phyloP scores from a whole-genome alignment of 2,888 invertebrate genomes.

The Cephus nigrinus region DNA sequence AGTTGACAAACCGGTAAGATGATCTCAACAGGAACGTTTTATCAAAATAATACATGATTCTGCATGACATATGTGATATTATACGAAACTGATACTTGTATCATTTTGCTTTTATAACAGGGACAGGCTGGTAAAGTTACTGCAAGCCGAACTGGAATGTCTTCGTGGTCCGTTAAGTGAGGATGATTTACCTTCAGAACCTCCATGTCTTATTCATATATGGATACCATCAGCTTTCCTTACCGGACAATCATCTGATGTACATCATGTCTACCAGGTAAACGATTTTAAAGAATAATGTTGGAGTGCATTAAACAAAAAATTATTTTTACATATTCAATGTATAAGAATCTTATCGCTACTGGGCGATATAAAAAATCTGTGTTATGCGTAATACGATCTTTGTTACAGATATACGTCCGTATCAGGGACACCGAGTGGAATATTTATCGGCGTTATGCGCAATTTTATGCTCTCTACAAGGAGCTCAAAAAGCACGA shows the following conservation, averaged over 20 bases:
- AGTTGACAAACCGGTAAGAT: constrained; percentile 69
- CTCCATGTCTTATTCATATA: constrained; percentile 76
- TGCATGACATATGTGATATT: not conserved
- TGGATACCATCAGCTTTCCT: constrained; percentile 91
- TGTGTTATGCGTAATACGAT: not conserved
- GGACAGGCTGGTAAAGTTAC: constrained; percentile 71
- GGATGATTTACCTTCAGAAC: constrained; percentile 63
- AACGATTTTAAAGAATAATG: constrained; percentile 19
- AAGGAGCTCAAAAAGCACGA: constrained; percentile 86
- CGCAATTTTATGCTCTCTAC: constrained; percentile 91
- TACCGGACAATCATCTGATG: constrained; percentile 77
- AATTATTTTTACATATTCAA: not conserved
- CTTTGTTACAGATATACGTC: constrained; percentile 75
- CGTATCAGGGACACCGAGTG: constrained; percentile 90
- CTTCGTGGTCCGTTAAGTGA: constrained; percentile 74
- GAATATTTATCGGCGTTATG: constrained; percentile 95
- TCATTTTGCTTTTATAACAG: constrained; percentile 53
- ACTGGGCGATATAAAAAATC: not conserved
- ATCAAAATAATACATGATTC: not conserved
- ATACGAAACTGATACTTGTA: not conserved
- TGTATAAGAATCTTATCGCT: not conserved
- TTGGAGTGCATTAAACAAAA: not conserved
- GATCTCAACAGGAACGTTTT: not conserved
- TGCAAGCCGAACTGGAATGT: constrained; percentile 75
- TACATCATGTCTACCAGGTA: constrained; percentile 93